Evolutionary conservation across 1,140 invertebrate species (phyloP).

Genomic region (Eufriesea mexicana): DNA sequence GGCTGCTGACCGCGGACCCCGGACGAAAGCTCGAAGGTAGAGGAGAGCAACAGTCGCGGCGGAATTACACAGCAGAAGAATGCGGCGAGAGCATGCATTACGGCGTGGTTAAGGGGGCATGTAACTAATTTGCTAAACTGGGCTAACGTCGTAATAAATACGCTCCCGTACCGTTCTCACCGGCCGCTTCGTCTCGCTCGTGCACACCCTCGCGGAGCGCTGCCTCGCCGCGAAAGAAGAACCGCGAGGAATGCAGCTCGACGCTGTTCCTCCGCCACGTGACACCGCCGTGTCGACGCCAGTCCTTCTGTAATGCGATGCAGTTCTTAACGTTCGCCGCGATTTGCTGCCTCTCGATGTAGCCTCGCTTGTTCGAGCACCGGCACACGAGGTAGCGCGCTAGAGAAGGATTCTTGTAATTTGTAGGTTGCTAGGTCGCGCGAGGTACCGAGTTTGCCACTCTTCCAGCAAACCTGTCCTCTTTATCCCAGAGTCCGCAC

Average conservation of each 20-base stretch:
- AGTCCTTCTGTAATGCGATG: conserved; percentile 18
- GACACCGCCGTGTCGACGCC: conserved; percentile 44
- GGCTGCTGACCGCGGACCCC: conserved; percentile 31
- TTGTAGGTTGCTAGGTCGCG: background rate
- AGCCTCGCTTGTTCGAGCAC: too few species aligned
- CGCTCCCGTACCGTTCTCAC: conserved; percentile 51
- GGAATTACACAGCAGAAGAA: conserved; percentile 64
- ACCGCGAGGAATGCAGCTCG: conserved; percentile 56
- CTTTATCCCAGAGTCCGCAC: background rate
- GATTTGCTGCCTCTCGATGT: background rate
- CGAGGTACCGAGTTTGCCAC: background rate
- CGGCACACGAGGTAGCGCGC: background rate
- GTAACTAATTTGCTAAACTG: conserved; percentile 70
- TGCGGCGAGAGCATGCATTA: conserved; percentile 61
- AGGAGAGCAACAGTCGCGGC: conserved; percentile 40
- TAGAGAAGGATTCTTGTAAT: background rate
- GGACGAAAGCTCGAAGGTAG: conserved; percentile 8
- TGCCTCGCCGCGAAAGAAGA: conserved; percentile 42
- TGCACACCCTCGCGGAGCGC: conserved; percentile 31
- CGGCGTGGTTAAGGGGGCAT: conserved; percentile 63
- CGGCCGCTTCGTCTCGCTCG: conserved; percentile 5
- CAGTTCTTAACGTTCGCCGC: background rate
- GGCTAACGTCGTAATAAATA: conserved; percentile 67
- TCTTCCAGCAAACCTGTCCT: too few species aligned
- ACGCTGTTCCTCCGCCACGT: conserved; percentile 51